Conservation (phyloP, 2,888 invertebrate species). For the Drosophila heteroneura region DNA sequence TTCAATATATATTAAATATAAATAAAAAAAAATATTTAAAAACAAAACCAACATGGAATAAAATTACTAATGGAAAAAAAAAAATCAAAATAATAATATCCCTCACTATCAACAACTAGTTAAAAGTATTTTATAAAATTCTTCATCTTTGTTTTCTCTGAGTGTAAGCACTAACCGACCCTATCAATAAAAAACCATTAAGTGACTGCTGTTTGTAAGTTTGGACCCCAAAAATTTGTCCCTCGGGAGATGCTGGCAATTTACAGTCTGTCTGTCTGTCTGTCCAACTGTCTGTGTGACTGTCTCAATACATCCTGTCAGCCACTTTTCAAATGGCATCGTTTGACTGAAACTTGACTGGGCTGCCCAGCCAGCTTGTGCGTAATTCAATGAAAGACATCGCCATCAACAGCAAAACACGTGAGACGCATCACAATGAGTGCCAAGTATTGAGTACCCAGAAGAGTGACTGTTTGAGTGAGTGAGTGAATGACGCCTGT, state of each 20-base stretch:
- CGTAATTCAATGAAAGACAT: constrained; percentile 77
- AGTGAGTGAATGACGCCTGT: constrained; percentile 4
- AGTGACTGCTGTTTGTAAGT: constrained; percentile 33
- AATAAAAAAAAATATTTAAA: not conserved
- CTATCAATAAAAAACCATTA: constrained; percentile 69
- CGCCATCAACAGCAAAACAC: constrained; percentile 62
- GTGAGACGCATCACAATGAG: constrained; percentile 59
- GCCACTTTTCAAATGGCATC: constrained; percentile 63
- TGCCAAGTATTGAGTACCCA: constrained; percentile 20
- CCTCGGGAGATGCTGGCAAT: constrained; percentile 57
- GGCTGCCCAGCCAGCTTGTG: constrained; percentile 38
- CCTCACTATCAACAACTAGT: no score
- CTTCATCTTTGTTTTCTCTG: not conserved
- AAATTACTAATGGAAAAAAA: not conserved
- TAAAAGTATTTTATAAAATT: not conserved
- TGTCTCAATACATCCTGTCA: constrained; percentile 48
- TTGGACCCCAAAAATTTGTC: constrained; percentile 41
- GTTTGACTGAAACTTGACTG: constrained; percentile 51
- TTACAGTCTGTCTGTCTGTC: constrained; percentile 16
- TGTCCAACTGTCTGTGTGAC: constrained; percentile 7
- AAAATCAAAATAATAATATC: not conserved
- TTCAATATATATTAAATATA: not conserved
- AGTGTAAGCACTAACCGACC: constrained; percentile 35
- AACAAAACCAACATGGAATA: not conserved
- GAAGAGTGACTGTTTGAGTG: constrained; percentile 15